Evolutionary conservation across 2,888 invertebrate genomes (phyloP).

Genomic region (Ecliptopera silaceata): DNA sequence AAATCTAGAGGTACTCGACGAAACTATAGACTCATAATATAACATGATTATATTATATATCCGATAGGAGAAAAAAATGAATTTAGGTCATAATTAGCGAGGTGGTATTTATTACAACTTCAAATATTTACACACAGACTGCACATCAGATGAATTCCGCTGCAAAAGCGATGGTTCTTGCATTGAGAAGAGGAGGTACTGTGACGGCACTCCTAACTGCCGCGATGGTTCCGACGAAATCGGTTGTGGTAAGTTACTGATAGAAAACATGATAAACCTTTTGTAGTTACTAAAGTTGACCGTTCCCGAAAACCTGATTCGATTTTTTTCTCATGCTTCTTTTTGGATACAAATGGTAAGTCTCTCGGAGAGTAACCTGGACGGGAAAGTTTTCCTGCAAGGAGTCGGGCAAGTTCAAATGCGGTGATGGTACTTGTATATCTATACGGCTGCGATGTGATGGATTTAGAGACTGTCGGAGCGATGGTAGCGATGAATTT

Average conservation of each 20-base stretch:
- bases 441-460: constrained; percentile 87
- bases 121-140: constrained; percentile 47
- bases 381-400: constrained; percentile 66
- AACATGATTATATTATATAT: too few relatives aligned
- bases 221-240: constrained; percentile 85
- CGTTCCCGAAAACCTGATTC: background rate
- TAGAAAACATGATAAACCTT: background rate
- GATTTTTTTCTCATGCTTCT: constrained; percentile 53
- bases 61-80: background rate
- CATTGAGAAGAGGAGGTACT: constrained; percentile 79
- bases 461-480: constrained; percentile 87
- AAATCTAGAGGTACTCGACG: background rate
- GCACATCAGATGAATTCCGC: constrained; percentile 78
- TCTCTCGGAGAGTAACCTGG: constrained; percentile 57
- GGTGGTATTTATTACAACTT: background rate
- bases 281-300: background rate
- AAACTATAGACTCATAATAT: background rate
- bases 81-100: too few relatives aligned
- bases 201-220: constrained; percentile 82
- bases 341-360: constrained; percentile 62
- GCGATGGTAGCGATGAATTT: constrained; percentile 85
- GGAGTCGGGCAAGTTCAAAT: constrained; percentile 85
- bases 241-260: constrained; percentile 70
- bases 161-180: constrained; percentile 85
- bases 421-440: constrained; percentile 89